Conservation (phyloP, 2,888 invertebrate genomes). For the Cataglyphis cursor region DNA sequence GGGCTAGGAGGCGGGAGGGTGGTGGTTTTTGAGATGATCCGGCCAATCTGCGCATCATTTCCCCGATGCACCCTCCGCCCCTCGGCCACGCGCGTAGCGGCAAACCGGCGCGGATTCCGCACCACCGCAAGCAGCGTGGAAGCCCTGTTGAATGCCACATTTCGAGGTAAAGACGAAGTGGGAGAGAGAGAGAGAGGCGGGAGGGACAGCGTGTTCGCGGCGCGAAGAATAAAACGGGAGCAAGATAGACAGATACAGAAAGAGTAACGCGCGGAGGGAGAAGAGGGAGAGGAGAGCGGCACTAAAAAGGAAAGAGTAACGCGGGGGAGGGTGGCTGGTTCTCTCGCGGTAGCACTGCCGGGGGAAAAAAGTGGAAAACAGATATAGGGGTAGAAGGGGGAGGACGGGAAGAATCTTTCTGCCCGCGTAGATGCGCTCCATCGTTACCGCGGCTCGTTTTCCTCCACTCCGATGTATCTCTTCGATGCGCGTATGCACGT, state of each 20-base stretch:
- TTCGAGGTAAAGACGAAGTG: slow-evolving; percentile 79
- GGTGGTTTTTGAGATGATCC: slow-evolving; percentile 87
- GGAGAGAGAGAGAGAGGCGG: slow-evolving; percentile 65
- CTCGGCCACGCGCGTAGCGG: slow-evolving; percentile 68
- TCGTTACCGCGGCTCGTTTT: slow-evolving; percentile 16
- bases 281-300: slow-evolving; percentile 49
- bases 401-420: slow-evolving; percentile 75
- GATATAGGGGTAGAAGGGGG: slow-evolving; percentile 67
- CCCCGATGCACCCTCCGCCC: slow-evolving; percentile 79
- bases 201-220: slow-evolving; percentile 10
- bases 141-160: slow-evolving; percentile 86
- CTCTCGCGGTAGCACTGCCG: slow-evolving; percentile 59
- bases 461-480: slow-evolving; percentile 56
- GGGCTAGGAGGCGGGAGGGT: slow-evolving; percentile 73
- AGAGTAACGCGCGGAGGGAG: slow-evolving; percentile 51
- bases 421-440: slow-evolving; percentile 9
- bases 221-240: slow-evolving; percentile 60
- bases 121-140: slow-evolving; percentile 80
- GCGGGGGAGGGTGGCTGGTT: slow-evolving; percentile 11
- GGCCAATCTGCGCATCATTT: slow-evolving; percentile 87
- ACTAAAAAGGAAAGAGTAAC: slow-evolving; percentile 62
- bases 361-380: slow-evolving; percentile 79
- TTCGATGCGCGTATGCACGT: slow-evolving; percentile 64
- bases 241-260: slow-evolving; percentile 54
- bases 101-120: slow-evolving; percentile 80